Evolutionary conservation across 2,888 invertebrate genomes (phyloP).

Genomic region (Melipona beecheii): DNA sequence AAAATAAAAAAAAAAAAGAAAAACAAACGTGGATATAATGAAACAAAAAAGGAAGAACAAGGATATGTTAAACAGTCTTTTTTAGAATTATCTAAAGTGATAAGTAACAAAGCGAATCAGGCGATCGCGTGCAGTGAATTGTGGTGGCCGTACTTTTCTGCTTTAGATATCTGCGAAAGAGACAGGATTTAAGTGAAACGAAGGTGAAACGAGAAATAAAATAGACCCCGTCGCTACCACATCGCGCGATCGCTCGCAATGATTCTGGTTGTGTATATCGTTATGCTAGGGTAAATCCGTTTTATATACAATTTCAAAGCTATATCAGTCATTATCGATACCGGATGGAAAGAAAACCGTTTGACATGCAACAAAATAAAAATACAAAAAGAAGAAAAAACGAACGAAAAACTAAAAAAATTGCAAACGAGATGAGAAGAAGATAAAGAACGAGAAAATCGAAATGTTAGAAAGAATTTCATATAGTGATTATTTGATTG

Average conservation of each 20-base stretch:
- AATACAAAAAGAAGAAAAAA: constrained; percentile 31
- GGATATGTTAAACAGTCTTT: constrained; percentile 24
- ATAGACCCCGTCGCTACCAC: constrained; percentile 1
- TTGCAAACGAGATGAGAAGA: constrained; percentile 22
- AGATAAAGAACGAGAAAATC: constrained; percentile 40
- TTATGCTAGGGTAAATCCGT: constrained; percentile 42
- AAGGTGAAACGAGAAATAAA: neutral
- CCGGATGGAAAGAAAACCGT: neutral
- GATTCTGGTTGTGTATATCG: constrained; percentile 55
- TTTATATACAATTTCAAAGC: constrained; percentile 52
- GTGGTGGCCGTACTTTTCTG: neutral
- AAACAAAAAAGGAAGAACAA: constrained; percentile 11
- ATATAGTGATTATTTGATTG: constrained; percentile 68
- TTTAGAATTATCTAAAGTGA: constrained; percentile 53
- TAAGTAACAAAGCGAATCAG: constrained; percentile 35
- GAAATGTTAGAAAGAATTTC: constrained; percentile 58
- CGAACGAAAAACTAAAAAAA: neutral
- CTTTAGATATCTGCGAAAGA: neutral
- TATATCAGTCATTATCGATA: constrained; percentile 55
- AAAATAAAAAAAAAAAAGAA: constrained; percentile 7
- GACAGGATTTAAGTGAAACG: constrained; percentile 4
- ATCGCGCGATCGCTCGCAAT: constrained; percentile 45
- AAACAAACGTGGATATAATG: neutral
- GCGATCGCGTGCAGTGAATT: constrained; percentile 14
- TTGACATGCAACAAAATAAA: constrained; percentile 43